Evolutionary conservation across 2,113 vertebrate species (phyloP).

Genomic region (Marmota monax): DNA sequence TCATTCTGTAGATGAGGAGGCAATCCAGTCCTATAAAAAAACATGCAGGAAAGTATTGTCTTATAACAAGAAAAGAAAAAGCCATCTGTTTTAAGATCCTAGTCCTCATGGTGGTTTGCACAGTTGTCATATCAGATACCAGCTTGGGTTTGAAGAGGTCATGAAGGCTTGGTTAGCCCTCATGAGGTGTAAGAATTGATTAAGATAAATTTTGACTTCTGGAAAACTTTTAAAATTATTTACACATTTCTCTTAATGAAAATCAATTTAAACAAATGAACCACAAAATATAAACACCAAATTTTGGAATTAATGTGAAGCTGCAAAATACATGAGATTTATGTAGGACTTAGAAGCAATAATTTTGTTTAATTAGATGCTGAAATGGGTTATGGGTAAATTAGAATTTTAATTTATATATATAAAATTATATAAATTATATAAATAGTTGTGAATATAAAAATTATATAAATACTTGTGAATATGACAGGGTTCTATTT

Average conservation of each 20-base stretch:
- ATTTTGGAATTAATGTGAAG: not conserved
- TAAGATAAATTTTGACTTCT: not conserved
- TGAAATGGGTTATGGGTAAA: not conserved
- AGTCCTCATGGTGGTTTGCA: not conserved
- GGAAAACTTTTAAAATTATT: constrained; percentile 3
- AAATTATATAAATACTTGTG: not conserved
- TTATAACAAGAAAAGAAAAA: not conserved
- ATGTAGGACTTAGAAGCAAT: not conserved
- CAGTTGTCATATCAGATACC: not conserved
- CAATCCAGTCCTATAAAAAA: not conserved
- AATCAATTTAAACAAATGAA: not conserved
- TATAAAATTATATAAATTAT: too few relatives aligned
- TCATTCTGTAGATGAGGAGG: not conserved
- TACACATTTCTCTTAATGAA: not conserved
- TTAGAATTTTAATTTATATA: not conserved
- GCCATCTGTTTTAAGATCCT: not conserved
- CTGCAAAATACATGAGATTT: not conserved
- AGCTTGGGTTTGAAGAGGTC: not conserved
- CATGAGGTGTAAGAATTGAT: not conserved
- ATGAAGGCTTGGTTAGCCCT: not conserved
- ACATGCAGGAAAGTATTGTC: not conserved
- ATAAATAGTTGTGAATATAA: too few relatives aligned
- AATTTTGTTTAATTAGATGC: constrained; percentile 2
- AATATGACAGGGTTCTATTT: constrained; percentile 18
- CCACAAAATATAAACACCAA: not conserved